Conservation (phyloP, 2,888 invertebrate species). For the Xanthia icteritia region DNA sequence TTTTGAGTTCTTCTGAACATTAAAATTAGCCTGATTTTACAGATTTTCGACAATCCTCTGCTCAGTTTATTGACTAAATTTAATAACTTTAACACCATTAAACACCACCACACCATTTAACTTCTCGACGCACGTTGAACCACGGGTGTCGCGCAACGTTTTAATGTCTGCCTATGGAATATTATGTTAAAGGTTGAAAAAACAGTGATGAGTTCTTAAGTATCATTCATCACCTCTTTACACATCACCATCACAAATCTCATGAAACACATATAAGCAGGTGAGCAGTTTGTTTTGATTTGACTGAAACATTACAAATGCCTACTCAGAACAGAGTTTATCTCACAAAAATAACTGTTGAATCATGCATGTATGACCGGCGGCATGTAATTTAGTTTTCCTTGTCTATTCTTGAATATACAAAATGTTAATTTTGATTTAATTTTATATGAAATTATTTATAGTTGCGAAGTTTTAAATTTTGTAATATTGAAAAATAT, state of each 20-base stretch:
- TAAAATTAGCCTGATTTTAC: too few relatives aligned
- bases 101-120: too few relatives aligned
- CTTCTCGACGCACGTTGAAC: too few relatives aligned
- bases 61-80: too few relatives aligned
- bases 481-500: neutral
- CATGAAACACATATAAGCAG: conserved; percentile 35
- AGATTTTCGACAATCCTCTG: too few relatives aligned
- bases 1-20: neutral
- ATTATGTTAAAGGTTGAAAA: neutral
- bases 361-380: conserved; percentile 49
- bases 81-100: too few relatives aligned
- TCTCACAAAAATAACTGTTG: conserved; percentile 61
- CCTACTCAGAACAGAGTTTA: conserved; percentile 55
- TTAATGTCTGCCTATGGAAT: too few relatives aligned
- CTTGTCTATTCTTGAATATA: conserved; percentile 38
- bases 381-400: conserved; percentile 44
- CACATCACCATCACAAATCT: conserved; percentile 27
- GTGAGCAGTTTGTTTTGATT: conserved; percentile 52
- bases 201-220: neutral
- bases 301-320: conserved; percentile 51
- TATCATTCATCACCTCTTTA: neutral
- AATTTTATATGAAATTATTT: neutral
- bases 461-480: neutral
- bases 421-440: conserved; percentile 13
- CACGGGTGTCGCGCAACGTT: too few relatives aligned